phyloP scores from a whole-genome alignment of 2,888 invertebrate species.

The Polydesmus complanatus region DNA sequence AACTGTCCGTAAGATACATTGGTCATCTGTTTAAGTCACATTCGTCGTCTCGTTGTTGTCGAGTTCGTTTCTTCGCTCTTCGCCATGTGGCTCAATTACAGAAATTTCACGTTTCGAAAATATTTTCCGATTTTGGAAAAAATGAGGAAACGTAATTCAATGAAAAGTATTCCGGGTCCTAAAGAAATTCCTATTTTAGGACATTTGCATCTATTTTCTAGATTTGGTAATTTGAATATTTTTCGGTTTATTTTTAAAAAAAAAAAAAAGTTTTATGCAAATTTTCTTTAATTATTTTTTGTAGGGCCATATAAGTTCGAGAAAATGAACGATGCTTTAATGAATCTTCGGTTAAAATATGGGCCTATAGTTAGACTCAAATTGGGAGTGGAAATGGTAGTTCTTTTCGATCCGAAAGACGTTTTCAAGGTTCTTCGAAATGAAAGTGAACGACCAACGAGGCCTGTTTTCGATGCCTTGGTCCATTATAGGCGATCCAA shows the following conservation, averaged over 20 bases:
- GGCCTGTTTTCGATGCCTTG: conserved; percentile 41
- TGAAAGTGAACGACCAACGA: conserved; percentile 39
- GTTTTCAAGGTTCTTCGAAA: conserved; percentile 36
- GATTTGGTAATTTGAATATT: neutral
- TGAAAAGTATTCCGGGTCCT: conserved; percentile 8
- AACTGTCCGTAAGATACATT: too few relatives aligned
- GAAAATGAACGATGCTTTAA: conserved; percentile 35
- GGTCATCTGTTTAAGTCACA: too few relatives aligned
- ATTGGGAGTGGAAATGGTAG: conserved; percentile 35
- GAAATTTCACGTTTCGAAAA: too few relatives aligned
- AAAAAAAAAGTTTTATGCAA: neutral
- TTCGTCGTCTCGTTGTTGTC: too few relatives aligned
- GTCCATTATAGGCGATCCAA: conserved; percentile 36
- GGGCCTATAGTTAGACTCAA: conserved; percentile 39
- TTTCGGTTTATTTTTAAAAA: neutral
- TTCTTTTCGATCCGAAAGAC: conserved; percentile 39
- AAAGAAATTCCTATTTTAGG: conserved; percentile 5
- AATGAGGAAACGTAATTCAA: too few relatives aligned
- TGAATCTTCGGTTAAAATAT: conserved; percentile 33
- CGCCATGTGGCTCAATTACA: too few relatives aligned
- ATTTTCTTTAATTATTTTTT: conserved; percentile 14
- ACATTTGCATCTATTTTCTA: conserved; percentile 6
- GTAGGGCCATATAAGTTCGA: conserved; percentile 32
- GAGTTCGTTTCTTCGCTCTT: too few relatives aligned
- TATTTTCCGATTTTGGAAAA: too few relatives aligned